Conservation (phyloP, 2,888 invertebrate species). For the Zygaena filipendulae region DNA sequence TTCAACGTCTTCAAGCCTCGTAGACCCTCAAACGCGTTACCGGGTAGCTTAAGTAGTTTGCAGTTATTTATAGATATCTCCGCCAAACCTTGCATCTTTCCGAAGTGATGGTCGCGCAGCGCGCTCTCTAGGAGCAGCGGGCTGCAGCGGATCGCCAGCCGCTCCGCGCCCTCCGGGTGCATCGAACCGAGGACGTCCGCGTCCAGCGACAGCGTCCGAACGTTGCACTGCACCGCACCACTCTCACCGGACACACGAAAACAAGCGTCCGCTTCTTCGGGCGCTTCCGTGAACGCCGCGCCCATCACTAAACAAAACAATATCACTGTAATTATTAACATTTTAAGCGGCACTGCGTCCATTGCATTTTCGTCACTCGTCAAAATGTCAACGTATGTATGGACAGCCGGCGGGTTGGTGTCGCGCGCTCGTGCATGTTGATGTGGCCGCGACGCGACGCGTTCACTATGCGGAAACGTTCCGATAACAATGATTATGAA, state of each 20-base stretch:
- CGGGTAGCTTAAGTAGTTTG: constrained; percentile 81
- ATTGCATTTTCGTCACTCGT: constrained; percentile 60
- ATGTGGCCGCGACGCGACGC: constrained; percentile 35
- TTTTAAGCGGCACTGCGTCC: constrained; percentile 62
- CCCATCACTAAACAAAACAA: constrained; percentile 66
- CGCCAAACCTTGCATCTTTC: constrained; percentile 79
- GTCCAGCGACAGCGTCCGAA: constrained; percentile 77
- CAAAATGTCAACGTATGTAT: too few species aligned
- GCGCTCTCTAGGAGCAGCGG: constrained; percentile 72
- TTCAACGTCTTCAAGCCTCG: constrained; percentile 81
- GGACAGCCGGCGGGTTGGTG: too few species aligned
- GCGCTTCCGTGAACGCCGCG: constrained; percentile 63
- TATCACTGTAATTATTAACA: constrained; percentile 57
- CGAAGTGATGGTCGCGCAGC: constrained; percentile 77
- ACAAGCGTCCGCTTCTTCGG: constrained; percentile 53
- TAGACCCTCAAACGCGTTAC: constrained; percentile 83
- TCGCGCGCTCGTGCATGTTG: constrained; percentile 44
- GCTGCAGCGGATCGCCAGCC: constrained; percentile 80
- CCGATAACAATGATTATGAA: constrained; percentile 37
- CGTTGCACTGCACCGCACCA: constrained; percentile 68
- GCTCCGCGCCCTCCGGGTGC: constrained; percentile 77
- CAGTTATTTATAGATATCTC: constrained; percentile 81
- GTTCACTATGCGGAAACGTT: constrained; percentile 34
- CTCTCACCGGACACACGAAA: constrained; percentile 49
- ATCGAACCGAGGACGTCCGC: constrained; percentile 72